phyloP scores from a whole-genome alignment of 2,113 vertebrate genomes.

The Aegithalos caudatus region DNA sequence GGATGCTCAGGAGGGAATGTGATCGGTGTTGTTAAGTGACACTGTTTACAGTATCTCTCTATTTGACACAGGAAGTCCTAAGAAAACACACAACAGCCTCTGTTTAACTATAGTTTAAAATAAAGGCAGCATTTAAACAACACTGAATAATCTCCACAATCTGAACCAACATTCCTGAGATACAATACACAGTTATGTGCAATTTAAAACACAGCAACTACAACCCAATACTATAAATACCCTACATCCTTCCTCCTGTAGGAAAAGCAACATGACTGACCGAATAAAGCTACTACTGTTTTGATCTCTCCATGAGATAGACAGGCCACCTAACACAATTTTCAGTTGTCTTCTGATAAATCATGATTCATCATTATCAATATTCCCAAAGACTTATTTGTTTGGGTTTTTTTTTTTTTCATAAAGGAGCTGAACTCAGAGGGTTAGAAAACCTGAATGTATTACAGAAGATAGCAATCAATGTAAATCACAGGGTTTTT shows the following conservation, averaged over 20 bases:
- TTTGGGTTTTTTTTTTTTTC: rapidly evolving
- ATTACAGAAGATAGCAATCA: not conserved
- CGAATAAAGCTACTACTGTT: not conserved
- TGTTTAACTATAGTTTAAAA: not conserved
- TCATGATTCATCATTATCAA: not conserved
- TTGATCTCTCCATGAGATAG: not conserved
- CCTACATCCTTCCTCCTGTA: not conserved
- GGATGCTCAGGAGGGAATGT: conserved; percentile 95
- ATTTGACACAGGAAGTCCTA: conserved; percentile 98
- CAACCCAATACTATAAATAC: not conserved
- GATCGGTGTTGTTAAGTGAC: conserved; percentile 94
- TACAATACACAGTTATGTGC: rapidly evolving
- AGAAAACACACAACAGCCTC: not conserved
- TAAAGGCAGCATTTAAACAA: not conserved
- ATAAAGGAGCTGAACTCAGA: not conserved
- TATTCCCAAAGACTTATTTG: not conserved
- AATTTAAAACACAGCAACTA: not conserved
- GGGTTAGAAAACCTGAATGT: not conserved
- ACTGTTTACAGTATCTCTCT: conserved; percentile 95
- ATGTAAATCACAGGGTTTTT: not conserved
- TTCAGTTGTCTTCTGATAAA: not conserved
- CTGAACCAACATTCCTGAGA: not conserved
- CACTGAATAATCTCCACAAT: not conserved
- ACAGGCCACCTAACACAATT: rapidly evolving
- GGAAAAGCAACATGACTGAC: not conserved